A percentile compares a stretch with the other conserved stretches of the same genome.
These are phyloP conservation scores for Azorinus chamasolen DNA, from an alignment of 2,888 invertebrate species.

Conservation along the genomic window DNA sequence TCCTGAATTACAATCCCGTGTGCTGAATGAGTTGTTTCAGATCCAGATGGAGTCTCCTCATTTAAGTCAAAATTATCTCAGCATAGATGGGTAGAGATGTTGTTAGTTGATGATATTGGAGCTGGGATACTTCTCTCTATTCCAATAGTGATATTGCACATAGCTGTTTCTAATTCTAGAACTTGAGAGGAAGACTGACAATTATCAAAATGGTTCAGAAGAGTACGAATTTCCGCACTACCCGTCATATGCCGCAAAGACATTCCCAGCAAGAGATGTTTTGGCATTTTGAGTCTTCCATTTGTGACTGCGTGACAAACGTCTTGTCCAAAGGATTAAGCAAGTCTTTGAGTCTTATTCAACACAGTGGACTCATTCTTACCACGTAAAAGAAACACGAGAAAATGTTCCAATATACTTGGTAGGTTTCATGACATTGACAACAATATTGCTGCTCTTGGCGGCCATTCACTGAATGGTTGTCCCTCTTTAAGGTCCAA, in stretches of 20 bases:
- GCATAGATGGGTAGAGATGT: conserved; percentile 40
- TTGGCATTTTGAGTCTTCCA: conserved; percentile 48
- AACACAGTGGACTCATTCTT: not conserved
- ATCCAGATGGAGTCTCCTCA: conserved; percentile 49
- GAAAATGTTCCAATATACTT: conserved; percentile 3
- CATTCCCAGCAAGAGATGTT: conserved; percentile 46
- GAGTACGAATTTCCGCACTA: conserved; percentile 50
- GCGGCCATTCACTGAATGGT: conserved; percentile 12
- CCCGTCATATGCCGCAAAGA: conserved; percentile 54
- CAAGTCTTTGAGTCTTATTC: conserved; percentile 9
- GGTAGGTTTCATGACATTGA: conserved; percentile 8
- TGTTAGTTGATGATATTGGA: conserved; percentile 35
- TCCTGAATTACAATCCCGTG: conserved; percentile 61
- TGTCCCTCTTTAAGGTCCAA: not conserved
- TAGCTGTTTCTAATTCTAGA: conserved; percentile 53
- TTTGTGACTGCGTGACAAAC: conserved; percentile 40
- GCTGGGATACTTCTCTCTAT: conserved; percentile 25
- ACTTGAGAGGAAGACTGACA: conserved; percentile 34
- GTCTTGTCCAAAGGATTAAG: conserved; percentile 31
- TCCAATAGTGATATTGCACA: conserved; percentile 32
- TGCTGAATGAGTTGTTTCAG: conserved; percentile 49
- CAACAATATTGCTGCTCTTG: not conserved
- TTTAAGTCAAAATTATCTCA: conserved; percentile 61
- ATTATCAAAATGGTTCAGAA: conserved; percentile 52
- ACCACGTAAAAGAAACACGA: not conserved